phyloP scores from a whole-genome alignment of 2,113 vertebrate species.

The Pelodiscus sinensis region DNA sequence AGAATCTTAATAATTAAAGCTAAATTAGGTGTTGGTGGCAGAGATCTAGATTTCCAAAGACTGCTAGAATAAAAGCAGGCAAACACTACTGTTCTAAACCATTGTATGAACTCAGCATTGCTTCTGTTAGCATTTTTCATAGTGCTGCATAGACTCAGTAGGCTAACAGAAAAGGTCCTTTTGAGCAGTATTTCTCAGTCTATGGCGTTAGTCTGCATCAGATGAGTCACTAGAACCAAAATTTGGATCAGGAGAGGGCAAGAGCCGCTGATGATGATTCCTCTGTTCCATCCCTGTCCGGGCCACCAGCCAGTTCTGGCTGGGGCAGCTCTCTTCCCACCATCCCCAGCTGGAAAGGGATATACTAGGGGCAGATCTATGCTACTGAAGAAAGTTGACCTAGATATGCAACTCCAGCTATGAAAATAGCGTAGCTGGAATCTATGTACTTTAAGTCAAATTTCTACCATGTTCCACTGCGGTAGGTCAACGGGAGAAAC shows the following conservation, averaged over 20 bases:
- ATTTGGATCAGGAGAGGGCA: neutral
- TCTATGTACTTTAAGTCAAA: too few relatives aligned
- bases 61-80: neutral
- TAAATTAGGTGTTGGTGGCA: neutral
- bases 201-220: neutral
- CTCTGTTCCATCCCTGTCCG: neutral
- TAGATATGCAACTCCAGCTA: too few relatives aligned
- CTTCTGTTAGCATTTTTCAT: too few relatives aligned
- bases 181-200: neutral
- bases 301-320: neutral
- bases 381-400: too few relatives aligned
- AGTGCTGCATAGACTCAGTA: too few relatives aligned
- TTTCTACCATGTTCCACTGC: too few relatives aligned
- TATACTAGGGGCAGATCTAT: too few relatives aligned
- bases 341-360: fast-evolving
- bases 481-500: too few relatives aligned
- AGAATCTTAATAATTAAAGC: neutral
- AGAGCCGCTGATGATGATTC: neutral
- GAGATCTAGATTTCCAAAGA: neutral
- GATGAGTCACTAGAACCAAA: neutral
- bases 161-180: neutral
- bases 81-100: neutral
- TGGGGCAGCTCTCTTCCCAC: neutral
- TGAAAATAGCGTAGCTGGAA: too few relatives aligned
- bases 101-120: neutral